Evolutionary conservation across 2,888 invertebrate genomes (phyloP), one percentile per base, ranked within the genome.

Genomic region (Polyploca ridens): DNA sequence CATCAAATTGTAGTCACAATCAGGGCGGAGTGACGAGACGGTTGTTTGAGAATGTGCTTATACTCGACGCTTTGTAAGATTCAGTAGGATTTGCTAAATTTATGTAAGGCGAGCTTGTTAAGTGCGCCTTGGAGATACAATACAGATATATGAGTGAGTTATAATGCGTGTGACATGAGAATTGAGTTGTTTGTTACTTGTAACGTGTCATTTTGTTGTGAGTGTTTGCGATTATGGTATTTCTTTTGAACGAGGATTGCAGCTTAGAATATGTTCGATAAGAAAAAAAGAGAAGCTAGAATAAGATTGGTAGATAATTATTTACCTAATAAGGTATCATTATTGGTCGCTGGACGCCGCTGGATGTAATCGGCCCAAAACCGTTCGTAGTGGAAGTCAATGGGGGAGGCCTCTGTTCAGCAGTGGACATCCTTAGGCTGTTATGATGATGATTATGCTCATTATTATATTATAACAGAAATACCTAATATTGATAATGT

Each of bases 1-100:
- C 88, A 88, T 89, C 89, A 89, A 88, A 89, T 82, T 80, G 84
- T 82, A 87, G 87, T 84, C 87, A 87, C 88, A 89, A 88, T 89
- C 87, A 86, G 84, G 86, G 83, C 74, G 73, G 79, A 82, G 83
- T 86, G 88, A 86, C 83, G 84, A 82, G 81, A 80, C 81, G 83
- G 78, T 78, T 84, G 83, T 84, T 82, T 77, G 77, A 76, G 74
- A 70, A 73, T 68, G 75, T 78, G 82, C 77, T 78, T 78, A 77
- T 74, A 74, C 74, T 64, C 74, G 74, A 64, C 79, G 75, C 79
- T 79, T 81, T 78, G 81, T 77, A 75, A 78, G 81, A 82, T 81
- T 82, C 82, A 76, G 79, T 77, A 73, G 77, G 82, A 82, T 86
- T 83, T 84, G 79, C 78, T 74, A 79, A 86, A 85, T 87, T 85